Conservation (phyloP, 1,140 invertebrate species). For the Patella vulgata region DNA sequence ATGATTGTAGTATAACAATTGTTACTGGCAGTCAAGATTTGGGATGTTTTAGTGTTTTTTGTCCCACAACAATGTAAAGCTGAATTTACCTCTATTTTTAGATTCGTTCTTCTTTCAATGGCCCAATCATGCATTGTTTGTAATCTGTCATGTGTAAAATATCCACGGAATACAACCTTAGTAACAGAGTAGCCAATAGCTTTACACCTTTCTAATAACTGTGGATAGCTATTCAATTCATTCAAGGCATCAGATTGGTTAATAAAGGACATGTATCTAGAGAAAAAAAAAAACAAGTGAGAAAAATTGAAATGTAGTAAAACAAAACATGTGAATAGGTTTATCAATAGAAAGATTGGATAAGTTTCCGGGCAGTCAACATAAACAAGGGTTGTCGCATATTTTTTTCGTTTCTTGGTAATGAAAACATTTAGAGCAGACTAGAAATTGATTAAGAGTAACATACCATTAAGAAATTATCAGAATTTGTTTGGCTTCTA, state of each 20-base stretch:
- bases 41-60: too few relatives aligned
- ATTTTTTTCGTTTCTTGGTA: too few relatives aligned
- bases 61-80: too few relatives aligned
- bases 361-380: background rate
- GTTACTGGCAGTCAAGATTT: too few relatives aligned
- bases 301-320: conserved; percentile 1
- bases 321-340: too few relatives aligned
- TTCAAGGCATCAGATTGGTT: conserved; percentile 60
- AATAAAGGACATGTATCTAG: conserved; percentile 63
- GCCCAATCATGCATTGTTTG: conserved; percentile 60
- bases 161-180: conserved; percentile 64
- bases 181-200: conserved; percentile 59
- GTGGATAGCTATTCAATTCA: conserved; percentile 52
- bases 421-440: too few relatives aligned
- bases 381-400: too few relatives aligned
- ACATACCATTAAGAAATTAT: too few relatives aligned
- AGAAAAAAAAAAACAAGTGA: conserved; percentile 10
- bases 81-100: conserved; percentile 60
- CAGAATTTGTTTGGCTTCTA: too few relatives aligned
- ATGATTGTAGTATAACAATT: too few relatives aligned
- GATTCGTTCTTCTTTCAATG: conserved; percentile 54
- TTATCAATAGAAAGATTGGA: too few relatives aligned
- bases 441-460: too few relatives aligned
- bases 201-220: conserved; percentile 53
- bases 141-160: conserved; percentile 59